Conservation (phyloP, 2,113 vertebrate species). For the Vombatus ursinus region DNA sequence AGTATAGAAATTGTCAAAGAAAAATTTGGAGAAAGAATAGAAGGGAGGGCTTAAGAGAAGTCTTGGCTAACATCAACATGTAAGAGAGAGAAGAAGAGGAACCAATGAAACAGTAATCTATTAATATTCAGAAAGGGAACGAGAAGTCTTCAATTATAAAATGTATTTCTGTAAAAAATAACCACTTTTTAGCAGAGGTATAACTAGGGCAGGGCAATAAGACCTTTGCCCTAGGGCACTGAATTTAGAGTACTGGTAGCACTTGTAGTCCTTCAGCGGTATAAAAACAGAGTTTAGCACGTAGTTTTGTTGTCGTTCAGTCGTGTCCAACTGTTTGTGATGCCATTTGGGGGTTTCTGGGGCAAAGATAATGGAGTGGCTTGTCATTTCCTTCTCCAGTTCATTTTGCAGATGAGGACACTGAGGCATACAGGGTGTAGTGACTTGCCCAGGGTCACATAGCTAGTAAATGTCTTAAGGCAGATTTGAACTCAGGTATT, state of each 20-base stretch:
- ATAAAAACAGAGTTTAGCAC: background rate
- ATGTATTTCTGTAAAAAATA: background rate
- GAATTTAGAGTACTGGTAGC: background rate
- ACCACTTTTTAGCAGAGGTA: background rate
- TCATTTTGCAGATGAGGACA: too few species aligned
- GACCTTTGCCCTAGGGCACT: background rate
- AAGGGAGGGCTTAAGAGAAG: background rate
- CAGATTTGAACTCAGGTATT: too few species aligned
- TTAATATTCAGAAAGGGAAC: background rate
- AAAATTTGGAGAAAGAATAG: background rate
- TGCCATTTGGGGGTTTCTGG: too few species aligned
- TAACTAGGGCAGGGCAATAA: background rate
- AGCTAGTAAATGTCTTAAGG: too few species aligned
- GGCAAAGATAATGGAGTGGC: too few species aligned
- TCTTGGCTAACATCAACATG: background rate
- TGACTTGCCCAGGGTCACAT: too few species aligned
- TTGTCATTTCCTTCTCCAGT: too few species aligned
- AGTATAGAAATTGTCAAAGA: background rate
- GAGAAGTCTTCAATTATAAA: background rate
- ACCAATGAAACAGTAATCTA: background rate
- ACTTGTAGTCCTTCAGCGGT: background rate
- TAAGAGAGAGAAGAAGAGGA: background rate
- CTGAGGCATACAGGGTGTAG: too few species aligned
- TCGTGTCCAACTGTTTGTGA: too few species aligned
- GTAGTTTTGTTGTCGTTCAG: background rate